Conservation (phyloP, 2,888 invertebrate genomes). For the Caenorhabditis zanzibari region DNA sequence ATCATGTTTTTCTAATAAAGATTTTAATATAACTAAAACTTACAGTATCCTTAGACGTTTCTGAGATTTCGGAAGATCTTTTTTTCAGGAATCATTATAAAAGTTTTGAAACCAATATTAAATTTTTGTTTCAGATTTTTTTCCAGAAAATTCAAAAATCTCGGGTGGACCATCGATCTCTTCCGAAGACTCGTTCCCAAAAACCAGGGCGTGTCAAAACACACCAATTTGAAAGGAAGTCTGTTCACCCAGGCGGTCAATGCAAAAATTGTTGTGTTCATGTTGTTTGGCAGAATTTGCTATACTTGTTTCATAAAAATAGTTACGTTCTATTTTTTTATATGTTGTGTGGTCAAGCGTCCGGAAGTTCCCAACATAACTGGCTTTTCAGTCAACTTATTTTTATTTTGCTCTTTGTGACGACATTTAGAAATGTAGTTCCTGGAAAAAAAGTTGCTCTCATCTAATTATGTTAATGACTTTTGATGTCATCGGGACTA, state of each 20-base stretch:
- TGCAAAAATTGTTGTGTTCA: constrained; percentile 44
- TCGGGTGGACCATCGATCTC: too few relatives aligned
- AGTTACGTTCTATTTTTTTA: constrained; percentile 11
- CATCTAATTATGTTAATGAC: constrained; percentile 42
- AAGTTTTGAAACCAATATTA: too few relatives aligned
- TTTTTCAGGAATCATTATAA: too few relatives aligned
- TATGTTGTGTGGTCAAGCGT: constrained; percentile 15
- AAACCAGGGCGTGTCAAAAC: constrained; percentile 28
- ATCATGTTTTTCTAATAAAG: too few relatives aligned
- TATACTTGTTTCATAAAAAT: constrained; percentile 44
- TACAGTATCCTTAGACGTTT: too few relatives aligned
- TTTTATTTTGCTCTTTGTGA: constrained; percentile 5
- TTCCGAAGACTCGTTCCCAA: constrained; percentile 19
- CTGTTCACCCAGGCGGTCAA: constrained; percentile 33
- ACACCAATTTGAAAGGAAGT: constrained; percentile 29
- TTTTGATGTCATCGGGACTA: constrained; percentile 38
- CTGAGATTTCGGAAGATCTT: too few relatives aligned
- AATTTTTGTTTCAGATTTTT: too few relatives aligned
- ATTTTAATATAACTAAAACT: too few relatives aligned
- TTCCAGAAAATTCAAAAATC: too few relatives aligned
- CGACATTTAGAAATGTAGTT: constrained; percentile 31
- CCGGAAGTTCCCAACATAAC: constrained; percentile 21
- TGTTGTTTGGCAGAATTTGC: constrained; percentile 41
- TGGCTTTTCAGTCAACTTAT: constrained; percentile 18
- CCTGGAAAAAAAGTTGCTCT: constrained; percentile 36